Conservation (phyloP, 2,888 invertebrate genomes). For the Dioctria rufipes region DNA sequence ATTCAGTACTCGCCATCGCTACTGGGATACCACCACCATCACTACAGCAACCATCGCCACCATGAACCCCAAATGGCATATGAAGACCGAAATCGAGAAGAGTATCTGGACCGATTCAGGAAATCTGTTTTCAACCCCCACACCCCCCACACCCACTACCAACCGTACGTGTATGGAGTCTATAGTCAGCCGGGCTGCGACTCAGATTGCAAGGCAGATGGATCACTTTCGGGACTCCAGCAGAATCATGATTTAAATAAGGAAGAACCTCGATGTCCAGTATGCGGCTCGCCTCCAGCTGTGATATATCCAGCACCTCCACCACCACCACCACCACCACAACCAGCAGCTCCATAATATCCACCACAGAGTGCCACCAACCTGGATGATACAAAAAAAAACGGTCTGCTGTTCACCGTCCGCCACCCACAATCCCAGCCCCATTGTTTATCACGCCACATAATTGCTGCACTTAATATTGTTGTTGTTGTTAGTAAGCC, state of each 20-base stretch:
- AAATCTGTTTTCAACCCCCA: conserved; percentile 10
- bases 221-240: not conserved
- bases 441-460: conserved; percentile 3
- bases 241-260: not conserved
- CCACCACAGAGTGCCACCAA: not conserved
- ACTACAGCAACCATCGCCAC: not conserved
- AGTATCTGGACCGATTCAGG: conserved; percentile 9
- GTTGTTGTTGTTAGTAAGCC: not conserved
- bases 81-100: not conserved
- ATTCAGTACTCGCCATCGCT: too few species aligned
- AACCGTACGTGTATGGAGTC: conserved; percentile 7
- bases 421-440: too few species aligned
- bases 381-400: not conserved
- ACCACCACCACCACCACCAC: not conserved
- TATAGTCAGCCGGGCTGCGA: not conserved
- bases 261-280: not conserved
- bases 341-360: not conserved
- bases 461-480: conserved; percentile 30
- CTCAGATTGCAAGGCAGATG: conserved; percentile 5
- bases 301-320: not conserved
- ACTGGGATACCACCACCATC: not conserved
- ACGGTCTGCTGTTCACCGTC: conserved; percentile 4
- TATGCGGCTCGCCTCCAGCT: too few species aligned
- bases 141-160: not conserved
- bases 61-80: not conserved